These are phyloP conservation scores for Drosophila mimica DNA, from an alignment of 2,888 invertebrate species.

Conservation along the genomic window DNA sequence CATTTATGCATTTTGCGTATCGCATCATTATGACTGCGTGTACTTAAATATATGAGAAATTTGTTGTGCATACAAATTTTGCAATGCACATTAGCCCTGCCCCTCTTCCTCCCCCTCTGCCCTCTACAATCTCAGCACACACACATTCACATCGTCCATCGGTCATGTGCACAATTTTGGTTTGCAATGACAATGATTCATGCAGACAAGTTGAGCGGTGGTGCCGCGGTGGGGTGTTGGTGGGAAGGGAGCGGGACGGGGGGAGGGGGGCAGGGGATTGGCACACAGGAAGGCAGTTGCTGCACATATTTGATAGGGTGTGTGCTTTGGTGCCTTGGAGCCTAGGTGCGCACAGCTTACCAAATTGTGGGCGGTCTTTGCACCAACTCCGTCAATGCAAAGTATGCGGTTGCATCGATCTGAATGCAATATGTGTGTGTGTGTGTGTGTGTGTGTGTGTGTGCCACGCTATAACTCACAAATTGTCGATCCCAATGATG, in stretches of 20 bases:
- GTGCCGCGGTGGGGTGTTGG: neutral
- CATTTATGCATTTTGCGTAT: constrained; percentile 78
- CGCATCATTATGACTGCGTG: constrained; percentile 70
- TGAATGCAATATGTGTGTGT: constrained; percentile 14
- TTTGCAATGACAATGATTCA: constrained; percentile 74
- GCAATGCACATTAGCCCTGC: constrained; percentile 66
- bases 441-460: neutral
- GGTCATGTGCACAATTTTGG: constrained; percentile 67
- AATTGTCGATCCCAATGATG: constrained; percentile 44
- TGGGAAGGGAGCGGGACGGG: too few species aligned
- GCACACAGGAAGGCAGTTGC: neutral
- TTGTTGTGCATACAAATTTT: constrained; percentile 79
- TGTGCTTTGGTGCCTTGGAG: constrained; percentile 11
- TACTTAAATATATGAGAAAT: constrained; percentile 81
- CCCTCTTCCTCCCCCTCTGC: neutral
- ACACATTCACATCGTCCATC: constrained; percentile 54
- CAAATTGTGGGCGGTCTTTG: constrained; percentile 32
- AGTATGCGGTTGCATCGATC: constrained; percentile 52
- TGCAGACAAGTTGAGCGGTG: constrained; percentile 36
- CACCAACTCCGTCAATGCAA: constrained; percentile 21
- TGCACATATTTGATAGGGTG: constrained; percentile 18
- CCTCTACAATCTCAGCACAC: constrained; percentile 28
- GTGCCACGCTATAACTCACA: constrained; percentile 26
- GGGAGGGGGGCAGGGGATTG: neutral
- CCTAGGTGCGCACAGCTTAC: constrained; percentile 27